Conservation (phyloP, 2,797 vertebrate genomes). For the Gymnopithys bicolor region DNA sequence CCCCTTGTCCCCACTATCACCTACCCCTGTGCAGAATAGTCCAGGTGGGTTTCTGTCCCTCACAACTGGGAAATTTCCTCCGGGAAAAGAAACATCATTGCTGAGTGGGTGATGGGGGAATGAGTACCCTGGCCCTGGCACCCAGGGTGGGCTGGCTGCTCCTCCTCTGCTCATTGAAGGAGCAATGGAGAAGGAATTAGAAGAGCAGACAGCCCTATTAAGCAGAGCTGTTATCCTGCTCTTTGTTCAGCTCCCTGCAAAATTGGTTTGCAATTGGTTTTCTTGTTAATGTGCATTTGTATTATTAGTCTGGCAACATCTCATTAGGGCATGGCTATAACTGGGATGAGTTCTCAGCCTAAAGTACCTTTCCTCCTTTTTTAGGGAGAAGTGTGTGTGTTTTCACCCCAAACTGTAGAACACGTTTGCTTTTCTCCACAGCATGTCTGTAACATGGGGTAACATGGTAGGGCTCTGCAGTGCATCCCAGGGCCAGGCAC, state of each 20-base stretch:
- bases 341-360: background rate
- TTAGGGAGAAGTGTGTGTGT: fast-evolving
- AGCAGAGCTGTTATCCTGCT: background rate
- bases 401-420: background rate
- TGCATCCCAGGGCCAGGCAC: background rate
- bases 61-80: background rate
- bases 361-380: background rate
- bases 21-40: background rate
- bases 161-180: background rate
- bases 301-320: background rate
- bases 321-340: background rate
- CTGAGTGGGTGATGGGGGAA: background rate
- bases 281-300: background rate
- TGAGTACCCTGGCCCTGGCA: background rate
- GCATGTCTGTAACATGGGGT: background rate
- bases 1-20: background rate
- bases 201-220: background rate
- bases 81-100: background rate
- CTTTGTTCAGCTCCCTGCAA: conserved; percentile 9
- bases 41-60: background rate
- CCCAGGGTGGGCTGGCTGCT: background rate
- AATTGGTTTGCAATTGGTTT: background rate
- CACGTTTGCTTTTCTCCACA: background rate
- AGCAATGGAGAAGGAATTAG: background rate
- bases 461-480: fast-evolving